Evolutionary conservation across 1,140 invertebrate genomes (phyloP).

Genomic region (Radopholus similis): DNA sequence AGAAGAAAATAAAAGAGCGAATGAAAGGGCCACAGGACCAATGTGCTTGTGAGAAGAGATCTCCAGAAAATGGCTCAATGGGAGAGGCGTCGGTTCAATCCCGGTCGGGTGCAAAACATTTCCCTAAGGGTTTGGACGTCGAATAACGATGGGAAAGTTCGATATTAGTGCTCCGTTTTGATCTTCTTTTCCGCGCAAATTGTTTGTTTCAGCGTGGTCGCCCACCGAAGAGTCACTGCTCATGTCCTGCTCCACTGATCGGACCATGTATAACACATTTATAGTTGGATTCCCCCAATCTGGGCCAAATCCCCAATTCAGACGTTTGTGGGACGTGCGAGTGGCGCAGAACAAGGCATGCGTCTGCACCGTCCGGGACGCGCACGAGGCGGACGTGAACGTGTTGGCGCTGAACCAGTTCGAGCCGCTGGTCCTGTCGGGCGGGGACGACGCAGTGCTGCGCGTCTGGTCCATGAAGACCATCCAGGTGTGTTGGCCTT

Average conservation of each 20-base stretch:
- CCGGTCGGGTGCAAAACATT: no score
- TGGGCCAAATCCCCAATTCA: constrained; percentile 10
- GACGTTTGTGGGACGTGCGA: constrained; percentile 63
- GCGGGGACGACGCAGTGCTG: constrained; percentile 89
- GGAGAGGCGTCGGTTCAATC: no score
- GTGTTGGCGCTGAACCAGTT: constrained; percentile 96
- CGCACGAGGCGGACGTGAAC: constrained; percentile 89
- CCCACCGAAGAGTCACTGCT: constrained; percentile 81
- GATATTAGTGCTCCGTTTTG: no score
- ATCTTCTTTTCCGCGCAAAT: background rate
- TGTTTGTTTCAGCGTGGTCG: constrained; percentile 78
- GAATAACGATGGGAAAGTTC: no score
- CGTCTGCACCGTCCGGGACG: constrained; percentile 80
- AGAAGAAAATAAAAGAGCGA: no score
- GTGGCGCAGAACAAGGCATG: constrained; percentile 79
- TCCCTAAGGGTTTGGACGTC: no score
- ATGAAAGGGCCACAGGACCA: no score
- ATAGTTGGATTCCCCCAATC: background rate
- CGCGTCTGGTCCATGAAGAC: constrained; percentile 91
- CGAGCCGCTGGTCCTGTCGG: constrained; percentile 78
- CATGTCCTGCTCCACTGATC: constrained; percentile 48
- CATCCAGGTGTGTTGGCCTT: constrained; percentile 67
- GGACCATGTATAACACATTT: constrained; percentile 21
- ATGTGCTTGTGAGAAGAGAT: no score
- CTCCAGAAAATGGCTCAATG: no score